Evolutionary conservation across 2,113 vertebrate genomes (phyloP).

Genomic region (Rhadina sibilatrix): DNA sequence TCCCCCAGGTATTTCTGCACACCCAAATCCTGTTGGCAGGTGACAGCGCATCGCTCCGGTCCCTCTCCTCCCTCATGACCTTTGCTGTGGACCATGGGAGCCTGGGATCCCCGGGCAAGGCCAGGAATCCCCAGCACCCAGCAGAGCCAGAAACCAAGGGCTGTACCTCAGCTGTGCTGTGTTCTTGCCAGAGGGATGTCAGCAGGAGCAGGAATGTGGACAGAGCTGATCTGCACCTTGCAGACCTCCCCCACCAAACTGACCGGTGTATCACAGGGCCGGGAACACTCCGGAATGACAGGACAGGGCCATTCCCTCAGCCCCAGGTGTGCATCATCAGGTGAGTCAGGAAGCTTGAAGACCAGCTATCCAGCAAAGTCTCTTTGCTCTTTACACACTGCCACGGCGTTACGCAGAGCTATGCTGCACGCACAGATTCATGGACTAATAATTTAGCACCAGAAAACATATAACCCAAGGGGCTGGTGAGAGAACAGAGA

Average conservation of each 20-base stretch:
- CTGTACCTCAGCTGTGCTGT: fast-evolving
- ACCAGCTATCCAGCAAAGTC: neutral
- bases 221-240: neutral
- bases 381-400: neutral
- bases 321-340: neutral
- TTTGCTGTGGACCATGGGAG: neutral
- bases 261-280: fast-evolving
- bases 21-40: neutral
- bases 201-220: neutral
- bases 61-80: fast-evolving
- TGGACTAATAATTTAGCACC: neutral
- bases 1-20: neutral
- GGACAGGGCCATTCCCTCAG: neutral
- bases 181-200: neutral
- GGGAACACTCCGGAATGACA: fast-evolving
- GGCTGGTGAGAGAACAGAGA: neutral
- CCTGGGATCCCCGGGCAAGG: neutral
- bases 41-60: neutral
- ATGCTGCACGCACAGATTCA: neutral
- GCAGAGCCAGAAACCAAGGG: neutral
- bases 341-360: neutral
- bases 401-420: neutral
- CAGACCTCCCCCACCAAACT: neutral
- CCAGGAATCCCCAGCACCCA: neutral
- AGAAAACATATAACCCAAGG: neutral